These are phyloP conservation scores for Colossoma macropomum DNA, from an alignment of 2,113 vertebrate genomes.

Conservation along the genomic window DNA sequence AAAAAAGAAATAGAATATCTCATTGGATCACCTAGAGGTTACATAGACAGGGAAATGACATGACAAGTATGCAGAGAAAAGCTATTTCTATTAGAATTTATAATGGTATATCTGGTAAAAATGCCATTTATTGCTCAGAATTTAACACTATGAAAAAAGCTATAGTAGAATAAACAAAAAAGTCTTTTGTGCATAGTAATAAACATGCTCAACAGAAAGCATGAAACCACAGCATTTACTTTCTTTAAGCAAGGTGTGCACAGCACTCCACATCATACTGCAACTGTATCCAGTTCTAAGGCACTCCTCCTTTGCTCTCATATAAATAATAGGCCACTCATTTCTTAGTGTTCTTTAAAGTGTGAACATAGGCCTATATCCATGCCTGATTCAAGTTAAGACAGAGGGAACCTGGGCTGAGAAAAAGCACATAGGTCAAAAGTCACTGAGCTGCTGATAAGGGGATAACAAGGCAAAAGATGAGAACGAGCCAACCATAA, in stretches of 20 bases:
- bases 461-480: background rate
- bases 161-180: background rate
- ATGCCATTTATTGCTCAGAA: background rate
- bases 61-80: background rate
- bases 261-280: conserved; percentile 22
- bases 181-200: conserved; percentile 25
- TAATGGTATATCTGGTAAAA: background rate
- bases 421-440: background rate
- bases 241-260: conserved; percentile 13
- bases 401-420: background rate
- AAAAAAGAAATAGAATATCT: background rate
- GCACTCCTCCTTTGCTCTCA: conserved; percentile 5
- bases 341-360: conserved; percentile 34
- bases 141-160: background rate
- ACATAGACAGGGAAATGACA: background rate
- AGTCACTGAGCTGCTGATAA: conserved; percentile 12
- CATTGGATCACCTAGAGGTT: background rate
- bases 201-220: conserved; percentile 22
- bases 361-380: background rate
- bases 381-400: background rate
- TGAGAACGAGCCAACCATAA: background rate
- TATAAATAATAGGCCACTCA: conserved; percentile 13
- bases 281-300: conserved; percentile 24
- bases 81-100: background rate
- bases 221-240: background rate